These are phyloP conservation scores for Alfaro cultratus DNA, from an alignment of 2,797 vertebrate species.

Conservation along the genomic window DNA sequence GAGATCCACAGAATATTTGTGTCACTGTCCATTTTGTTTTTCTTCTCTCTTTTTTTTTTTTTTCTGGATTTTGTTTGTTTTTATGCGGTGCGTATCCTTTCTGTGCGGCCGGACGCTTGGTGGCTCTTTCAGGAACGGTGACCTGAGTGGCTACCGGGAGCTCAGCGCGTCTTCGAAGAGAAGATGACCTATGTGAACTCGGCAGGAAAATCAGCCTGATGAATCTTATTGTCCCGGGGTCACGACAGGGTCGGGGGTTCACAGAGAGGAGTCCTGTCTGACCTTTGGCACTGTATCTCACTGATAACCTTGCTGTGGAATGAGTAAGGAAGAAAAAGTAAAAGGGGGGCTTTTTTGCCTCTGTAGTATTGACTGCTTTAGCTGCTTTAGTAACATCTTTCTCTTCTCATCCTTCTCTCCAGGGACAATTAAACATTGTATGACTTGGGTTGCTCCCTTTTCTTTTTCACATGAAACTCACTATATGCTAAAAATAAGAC, in stretches of 20 bases:
- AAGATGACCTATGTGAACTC: constrained; percentile 63
- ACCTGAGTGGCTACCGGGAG: constrained; percentile 33
- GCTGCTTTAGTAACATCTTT: neutral
- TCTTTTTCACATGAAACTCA: neutral
- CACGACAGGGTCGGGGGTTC: constrained; percentile 68
- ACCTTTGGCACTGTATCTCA: constrained; percentile 57
- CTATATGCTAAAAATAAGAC: neutral
- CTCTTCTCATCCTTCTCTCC: neutral
- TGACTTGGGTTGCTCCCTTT: neutral
- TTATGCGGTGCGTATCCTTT: neutral
- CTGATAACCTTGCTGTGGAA: constrained; percentile 67
- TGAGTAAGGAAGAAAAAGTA: constrained; percentile 57
- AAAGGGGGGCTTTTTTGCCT: constrained; percentile 6
- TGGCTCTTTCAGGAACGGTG: constrained; percentile 46
- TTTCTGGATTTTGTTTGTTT: constrained; percentile 11
- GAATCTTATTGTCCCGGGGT: constrained; percentile 65
- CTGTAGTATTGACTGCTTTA: constrained; percentile 6
- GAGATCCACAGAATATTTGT: constrained; percentile 61
- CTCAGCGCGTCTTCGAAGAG: constrained; percentile 66
- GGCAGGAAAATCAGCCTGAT: constrained; percentile 63
- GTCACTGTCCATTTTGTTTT: constrained; percentile 45
- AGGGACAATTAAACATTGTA: neutral
- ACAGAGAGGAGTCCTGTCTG: constrained; percentile 68
- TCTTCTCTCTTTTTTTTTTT: no score
- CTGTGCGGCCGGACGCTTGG: constrained; percentile 10